These are phyloP conservation scores for Linyphia triangularis DNA, from an alignment of 2,888 invertebrate species.

Conservation along the genomic window DNA sequence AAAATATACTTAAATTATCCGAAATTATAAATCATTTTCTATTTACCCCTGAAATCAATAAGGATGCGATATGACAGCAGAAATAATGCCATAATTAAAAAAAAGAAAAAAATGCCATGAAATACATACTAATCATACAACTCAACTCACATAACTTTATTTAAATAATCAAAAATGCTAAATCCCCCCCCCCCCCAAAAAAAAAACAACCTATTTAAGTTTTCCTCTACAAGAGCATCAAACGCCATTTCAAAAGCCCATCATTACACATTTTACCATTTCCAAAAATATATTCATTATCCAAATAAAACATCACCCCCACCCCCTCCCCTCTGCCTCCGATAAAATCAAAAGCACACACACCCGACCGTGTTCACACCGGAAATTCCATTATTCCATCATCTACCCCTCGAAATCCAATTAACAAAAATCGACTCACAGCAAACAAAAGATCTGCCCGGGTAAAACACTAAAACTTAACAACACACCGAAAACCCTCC, in stretches of 20 bases:
- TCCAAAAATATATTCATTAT: background rate
- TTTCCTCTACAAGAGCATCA: background rate
- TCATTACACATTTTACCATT: background rate
- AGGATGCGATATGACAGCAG: no score
- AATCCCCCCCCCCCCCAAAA: no score
- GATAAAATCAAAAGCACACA: background rate
- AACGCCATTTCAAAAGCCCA: background rate
- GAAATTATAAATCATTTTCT: no score
- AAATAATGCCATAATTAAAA: no score
- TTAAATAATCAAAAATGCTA: no score
- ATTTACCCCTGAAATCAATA: no score
- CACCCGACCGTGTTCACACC: background rate
- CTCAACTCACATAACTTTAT: no score
- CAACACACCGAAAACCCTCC: conserved; percentile 36
- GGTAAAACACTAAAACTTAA: conserved; percentile 69
- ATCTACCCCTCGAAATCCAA: background rate
- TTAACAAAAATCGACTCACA: conserved; percentile 27
- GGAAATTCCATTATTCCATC: background rate
- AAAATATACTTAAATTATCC: no score
- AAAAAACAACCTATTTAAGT: no score
- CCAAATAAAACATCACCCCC: background rate
- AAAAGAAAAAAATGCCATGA: no score
- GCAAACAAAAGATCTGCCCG: conserved; percentile 32
- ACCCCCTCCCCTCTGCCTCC: background rate
- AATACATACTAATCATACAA: no score